Evolutionary conservation across 30 jellyfish, hydroid and myxozoan species (phyloP).

Genomic region (Rhopilema esculentum): DNA sequence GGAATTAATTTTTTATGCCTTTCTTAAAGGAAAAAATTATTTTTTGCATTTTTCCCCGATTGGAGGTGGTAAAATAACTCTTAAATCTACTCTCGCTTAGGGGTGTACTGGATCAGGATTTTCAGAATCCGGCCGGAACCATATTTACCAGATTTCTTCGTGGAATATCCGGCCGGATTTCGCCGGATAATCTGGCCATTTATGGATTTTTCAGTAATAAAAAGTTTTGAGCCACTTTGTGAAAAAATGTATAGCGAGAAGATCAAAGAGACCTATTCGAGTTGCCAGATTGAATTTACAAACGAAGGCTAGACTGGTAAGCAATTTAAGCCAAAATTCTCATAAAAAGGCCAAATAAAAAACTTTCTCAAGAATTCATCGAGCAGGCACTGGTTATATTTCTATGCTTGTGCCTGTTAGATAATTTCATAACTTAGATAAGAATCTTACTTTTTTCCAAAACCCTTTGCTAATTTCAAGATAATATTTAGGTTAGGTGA

Average conservation of each 20-base stretch:
- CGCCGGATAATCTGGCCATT: conserved; percentile 16
- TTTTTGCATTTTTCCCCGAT: no score
- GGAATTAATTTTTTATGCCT: no score
- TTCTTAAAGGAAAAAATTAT: no score
- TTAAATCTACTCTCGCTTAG: no score
- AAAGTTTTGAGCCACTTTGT: background rate
- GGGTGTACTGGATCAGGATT: conserved; percentile 13
- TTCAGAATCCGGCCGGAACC: conserved; percentile 24
- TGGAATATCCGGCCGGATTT: conserved; percentile 15
- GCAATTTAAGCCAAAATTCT: background rate
- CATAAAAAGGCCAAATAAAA: background rate
- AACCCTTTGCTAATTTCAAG: background rate
- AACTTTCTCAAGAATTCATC: background rate
- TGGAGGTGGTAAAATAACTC: no score
- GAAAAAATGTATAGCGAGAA: background rate
- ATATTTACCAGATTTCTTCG: background rate
- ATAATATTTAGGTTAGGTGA: background rate
- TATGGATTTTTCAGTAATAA: background rate
- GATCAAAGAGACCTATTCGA: background rate
- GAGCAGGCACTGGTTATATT: background rate
- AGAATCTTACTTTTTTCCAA: background rate
- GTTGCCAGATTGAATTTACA: background rate
- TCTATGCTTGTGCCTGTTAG: background rate
- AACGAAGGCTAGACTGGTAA: background rate
- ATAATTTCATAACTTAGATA: background rate